phyloP scores from a whole-genome alignment of 2,797 vertebrate genomes.

The Numenius phaeopus region DNA sequence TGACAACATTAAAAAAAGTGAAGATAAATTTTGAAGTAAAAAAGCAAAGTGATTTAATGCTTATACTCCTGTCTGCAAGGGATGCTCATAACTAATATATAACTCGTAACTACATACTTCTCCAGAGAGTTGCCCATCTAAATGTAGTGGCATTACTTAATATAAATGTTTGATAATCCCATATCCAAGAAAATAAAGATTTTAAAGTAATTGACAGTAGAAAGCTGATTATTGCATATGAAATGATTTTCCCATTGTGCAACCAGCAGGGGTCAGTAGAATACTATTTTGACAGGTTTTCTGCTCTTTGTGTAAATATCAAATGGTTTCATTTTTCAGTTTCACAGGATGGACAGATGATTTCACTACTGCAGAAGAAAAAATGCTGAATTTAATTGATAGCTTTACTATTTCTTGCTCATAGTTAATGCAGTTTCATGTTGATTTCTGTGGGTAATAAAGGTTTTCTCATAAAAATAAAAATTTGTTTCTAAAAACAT shows the following conservation, averaged over 20 bases:
- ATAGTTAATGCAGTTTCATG: constrained; percentile 12
- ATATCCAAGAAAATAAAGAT: not conserved
- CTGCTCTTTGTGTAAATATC: not conserved
- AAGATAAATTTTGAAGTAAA: not conserved
- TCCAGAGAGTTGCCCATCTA: not conserved
- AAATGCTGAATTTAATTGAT: not conserved
- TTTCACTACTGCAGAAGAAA: not conserved
- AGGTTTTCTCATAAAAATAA: not conserved
- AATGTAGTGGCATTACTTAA: not conserved
- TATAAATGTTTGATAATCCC: not conserved
- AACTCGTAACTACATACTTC: not conserved
- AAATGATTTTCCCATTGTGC: not conserved
- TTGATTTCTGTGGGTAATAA: not conserved
- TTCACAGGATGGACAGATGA: not conserved
- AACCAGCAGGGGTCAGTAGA: not conserved
- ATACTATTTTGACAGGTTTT: not conserved
- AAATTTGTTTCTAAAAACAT: not conserved
- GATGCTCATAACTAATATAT: not conserved
- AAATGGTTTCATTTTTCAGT: not conserved
- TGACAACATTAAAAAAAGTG: not conserved
- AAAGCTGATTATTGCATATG: not conserved
- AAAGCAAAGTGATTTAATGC: not conserved
- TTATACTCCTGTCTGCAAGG: not conserved
- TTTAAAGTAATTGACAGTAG: not conserved
- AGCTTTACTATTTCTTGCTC: not conserved